These are phyloP conservation scores for Psilopsiagon aymara DNA, from an alignment of 2,113 vertebrate species.

Conservation along the genomic window DNA sequence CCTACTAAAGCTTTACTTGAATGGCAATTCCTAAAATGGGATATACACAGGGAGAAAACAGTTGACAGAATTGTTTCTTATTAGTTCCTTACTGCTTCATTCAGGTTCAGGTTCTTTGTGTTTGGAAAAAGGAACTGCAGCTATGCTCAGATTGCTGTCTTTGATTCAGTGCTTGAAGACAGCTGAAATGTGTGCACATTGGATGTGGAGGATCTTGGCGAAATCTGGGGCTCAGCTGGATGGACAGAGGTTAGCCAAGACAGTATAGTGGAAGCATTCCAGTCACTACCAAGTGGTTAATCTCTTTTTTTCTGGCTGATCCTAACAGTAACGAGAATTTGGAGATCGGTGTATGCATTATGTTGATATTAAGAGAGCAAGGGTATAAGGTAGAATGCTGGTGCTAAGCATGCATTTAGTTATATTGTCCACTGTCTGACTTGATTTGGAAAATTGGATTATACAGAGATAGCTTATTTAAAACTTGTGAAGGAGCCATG, in stretches of 20 bases:
- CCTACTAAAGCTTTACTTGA: not conserved
- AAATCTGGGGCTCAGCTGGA: not conserved
- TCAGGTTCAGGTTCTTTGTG: not conserved
- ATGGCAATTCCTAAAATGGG: not conserved
- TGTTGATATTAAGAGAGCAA: not conserved
- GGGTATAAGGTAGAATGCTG: not conserved
- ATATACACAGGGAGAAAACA: not conserved
- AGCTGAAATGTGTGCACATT: not conserved
- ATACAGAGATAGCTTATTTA: not conserved
- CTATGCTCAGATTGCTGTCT: not conserved
- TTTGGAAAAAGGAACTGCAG: not conserved
- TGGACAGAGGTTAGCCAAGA: not conserved
- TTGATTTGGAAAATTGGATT: not conserved
- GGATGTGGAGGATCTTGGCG: not conserved
- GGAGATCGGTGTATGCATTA: not conserved
- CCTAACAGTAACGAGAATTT: not conserved
- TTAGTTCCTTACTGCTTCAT: not conserved
- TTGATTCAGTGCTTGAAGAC: not conserved
- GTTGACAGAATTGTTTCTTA: not conserved
- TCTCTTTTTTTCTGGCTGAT: not conserved
- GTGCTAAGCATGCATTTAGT: not conserved
- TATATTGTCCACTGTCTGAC: not conserved
- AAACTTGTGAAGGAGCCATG: not conserved
- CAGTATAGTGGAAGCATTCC: not conserved
- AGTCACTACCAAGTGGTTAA: not conserved